Evolutionary conservation across 1,140 invertebrate species (phyloP).

Genomic region (Habropoda laboriosa): DNA sequence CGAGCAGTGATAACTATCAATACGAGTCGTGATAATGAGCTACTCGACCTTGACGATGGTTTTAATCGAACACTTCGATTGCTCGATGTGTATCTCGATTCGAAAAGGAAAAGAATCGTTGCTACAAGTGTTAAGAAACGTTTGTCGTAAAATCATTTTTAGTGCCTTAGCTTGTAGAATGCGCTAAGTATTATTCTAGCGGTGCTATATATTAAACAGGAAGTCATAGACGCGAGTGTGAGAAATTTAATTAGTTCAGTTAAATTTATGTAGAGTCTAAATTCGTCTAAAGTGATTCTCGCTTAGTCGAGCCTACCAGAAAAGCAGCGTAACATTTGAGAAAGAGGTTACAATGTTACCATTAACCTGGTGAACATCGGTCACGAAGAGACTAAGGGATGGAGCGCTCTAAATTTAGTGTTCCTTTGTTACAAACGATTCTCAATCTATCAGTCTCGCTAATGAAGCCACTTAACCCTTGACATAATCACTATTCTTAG

Average conservation of each 20-base stretch:
- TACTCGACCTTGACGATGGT: conserved; percentile 16
- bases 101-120: background rate
- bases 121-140: background rate
- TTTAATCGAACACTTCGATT: background rate
- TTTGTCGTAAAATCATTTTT: no score
- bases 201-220: no score
- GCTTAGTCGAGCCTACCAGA: background rate
- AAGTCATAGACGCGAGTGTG: background rate
- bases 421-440: background rate
- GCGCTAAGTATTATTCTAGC: no score
- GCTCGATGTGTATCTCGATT: background rate
- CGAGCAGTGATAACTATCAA: conserved; percentile 21
- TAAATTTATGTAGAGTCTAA: conserved; percentile 14
- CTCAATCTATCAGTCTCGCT: background rate
- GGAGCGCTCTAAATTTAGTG: conserved; percentile 13
- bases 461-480: background rate
- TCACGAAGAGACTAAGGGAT: conserved; percentile 8
- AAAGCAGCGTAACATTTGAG: conserved; percentile 26
- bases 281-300: background rate
- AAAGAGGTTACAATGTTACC: conserved; percentile 27
- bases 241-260: conserved; percentile 21
- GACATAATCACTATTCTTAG: no score
- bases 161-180: no score
- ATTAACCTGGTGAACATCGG: conserved; percentile 30
- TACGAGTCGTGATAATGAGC: conserved; percentile 25